phyloP scores from a whole-genome alignment of 2,113 vertebrate species.

The Spea bombifrons region DNA sequence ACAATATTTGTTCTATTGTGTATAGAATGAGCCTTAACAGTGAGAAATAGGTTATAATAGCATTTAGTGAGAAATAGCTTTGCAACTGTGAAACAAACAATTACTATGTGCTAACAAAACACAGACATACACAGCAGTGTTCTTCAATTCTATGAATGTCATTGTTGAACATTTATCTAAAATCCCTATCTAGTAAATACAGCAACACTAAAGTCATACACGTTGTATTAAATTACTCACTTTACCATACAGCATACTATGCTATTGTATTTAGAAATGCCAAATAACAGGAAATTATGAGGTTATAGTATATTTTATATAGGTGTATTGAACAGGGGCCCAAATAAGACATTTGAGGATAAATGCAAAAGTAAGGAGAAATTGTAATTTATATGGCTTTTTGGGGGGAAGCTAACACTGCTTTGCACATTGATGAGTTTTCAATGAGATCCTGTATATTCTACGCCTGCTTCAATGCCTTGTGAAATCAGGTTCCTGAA shows the following conservation, averaged over 20 bases:
- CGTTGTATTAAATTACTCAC: neutral
- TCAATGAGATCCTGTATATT: too few species aligned
- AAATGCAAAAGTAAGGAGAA: conserved; percentile 6
- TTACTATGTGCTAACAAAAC: conserved; percentile 2
- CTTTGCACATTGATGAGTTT: too few species aligned
- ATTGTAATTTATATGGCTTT: neutral
- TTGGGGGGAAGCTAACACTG: too few species aligned
- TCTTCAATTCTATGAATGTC: neutral
- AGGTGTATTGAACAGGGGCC: neutral
- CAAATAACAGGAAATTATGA: too few species aligned
- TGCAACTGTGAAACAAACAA: conserved; percentile 18
- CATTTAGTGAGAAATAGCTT: conserved; percentile 7
- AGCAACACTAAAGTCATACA: neutral
- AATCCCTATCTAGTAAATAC: neutral
- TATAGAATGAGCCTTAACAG: conserved; percentile 15
- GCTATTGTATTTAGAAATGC: neutral
- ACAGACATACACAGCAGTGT: neutral
- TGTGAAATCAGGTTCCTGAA: too few species aligned
- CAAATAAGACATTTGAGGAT: conserved; percentile 7
- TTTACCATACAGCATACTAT: neutral
- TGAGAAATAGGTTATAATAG: conserved; percentile 15
- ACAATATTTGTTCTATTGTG: conserved; percentile 1
- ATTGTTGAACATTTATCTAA: neutral
- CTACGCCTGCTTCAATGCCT: too few species aligned
- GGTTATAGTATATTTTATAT: too few species aligned